Evolutionary conservation across 2,888 invertebrate species (phyloP), one percentile per base, ranked within the genome.

Genomic region (Neelides folsomi): DNA sequence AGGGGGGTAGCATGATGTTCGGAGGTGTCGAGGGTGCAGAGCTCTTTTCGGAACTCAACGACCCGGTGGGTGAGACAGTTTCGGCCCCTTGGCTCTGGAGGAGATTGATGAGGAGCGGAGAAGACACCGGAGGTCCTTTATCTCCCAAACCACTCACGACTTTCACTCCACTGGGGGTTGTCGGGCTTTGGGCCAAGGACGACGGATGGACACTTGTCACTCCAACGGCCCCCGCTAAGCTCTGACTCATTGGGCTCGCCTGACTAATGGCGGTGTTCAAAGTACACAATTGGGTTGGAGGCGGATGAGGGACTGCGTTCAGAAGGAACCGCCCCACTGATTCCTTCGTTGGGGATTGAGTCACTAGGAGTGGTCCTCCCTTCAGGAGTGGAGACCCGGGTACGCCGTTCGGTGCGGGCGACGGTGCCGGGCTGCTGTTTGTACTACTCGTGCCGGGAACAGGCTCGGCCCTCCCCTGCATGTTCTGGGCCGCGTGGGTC

Each of bases 91-190:
- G 27, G 68, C 86, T 92, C 73, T 93, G 92, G 65, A 93, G 75
- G 63, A 93, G 73, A 71, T 93, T 93, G 35, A 93, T 93, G 60
- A 93, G 75, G 62, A 93, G 73, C 18, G 93, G 93, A 68, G 90
- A 92, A 60, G 81, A 88, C 71, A 83, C 79, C 52, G 84, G 85
- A 62, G 85, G 85, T 27, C 27, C 27, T 27, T 27, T 27, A 7
- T 27, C 27, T 3, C 27, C 27, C 27, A 27, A 27, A 27, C 27
- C 27, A 27, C 27, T 27, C 27, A 27, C 4, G 7, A 27, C 27
- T 27, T 27, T 27, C 27, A 27, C 27, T 27, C 62, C 63, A 63
- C 51, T 55, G 59, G 40, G 43, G 51, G 54, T 40, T 9, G 53
- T 47, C 54, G 56, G 49, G n/a, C 36, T n/a, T 12, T n/a, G 13